These are phyloP conservation scores for Timema cristinae DNA, from an alignment of 2,888 invertebrate species.

Conservation along the genomic window DNA sequence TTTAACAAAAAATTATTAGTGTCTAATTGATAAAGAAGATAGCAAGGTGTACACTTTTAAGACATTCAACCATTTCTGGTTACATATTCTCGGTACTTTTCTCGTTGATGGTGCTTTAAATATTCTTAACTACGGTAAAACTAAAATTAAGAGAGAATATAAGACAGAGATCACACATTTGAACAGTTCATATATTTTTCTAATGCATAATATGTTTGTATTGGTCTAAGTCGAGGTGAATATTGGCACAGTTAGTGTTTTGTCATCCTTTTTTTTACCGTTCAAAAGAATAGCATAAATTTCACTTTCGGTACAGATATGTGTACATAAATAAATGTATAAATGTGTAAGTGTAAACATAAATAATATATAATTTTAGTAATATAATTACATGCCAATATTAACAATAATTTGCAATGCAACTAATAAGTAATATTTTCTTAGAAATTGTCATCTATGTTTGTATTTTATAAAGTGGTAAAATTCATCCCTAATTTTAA, in stretches of 20 bases:
- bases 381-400: slow-evolving; percentile 6
- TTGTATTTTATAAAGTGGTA: no score
- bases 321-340: neutral
- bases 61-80: no score
- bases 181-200: slow-evolving; percentile 9
- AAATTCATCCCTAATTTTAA: no score
- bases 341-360: slow-evolving; percentile 1
- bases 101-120: no score
- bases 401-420: neutral
- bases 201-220: slow-evolving; percentile 25
- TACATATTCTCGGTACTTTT: no score
- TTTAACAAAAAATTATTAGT: no score
- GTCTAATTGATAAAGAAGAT: no score
- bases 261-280: neutral
- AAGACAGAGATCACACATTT: neutral
- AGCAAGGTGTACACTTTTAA: no score
- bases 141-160: neutral
- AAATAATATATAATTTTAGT: neutral
- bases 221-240: slow-evolving; percentile 22
- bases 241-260: slow-evolving; percentile 12
- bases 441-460: neutral
- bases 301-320: no score
- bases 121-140: no score
- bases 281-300: neutral
- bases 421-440: neutral